A percentile compares a stretch with the other conserved stretches of the same genome.
phyloP scores from a whole-genome alignment of 64 coral and sea anemone genomes.

The Cladopsammia gracilis region DNA sequence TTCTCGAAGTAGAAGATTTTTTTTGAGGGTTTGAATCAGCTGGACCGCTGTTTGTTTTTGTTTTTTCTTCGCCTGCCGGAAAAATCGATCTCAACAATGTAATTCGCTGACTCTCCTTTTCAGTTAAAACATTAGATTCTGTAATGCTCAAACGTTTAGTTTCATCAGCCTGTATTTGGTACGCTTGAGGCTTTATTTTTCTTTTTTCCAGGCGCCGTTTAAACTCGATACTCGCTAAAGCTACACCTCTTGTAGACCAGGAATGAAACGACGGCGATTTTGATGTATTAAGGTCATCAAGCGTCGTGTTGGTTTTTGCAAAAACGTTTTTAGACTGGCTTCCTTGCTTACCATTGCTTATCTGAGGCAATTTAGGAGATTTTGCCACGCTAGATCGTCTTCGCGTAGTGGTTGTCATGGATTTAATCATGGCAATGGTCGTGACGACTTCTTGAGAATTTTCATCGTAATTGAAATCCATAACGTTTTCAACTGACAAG shows the following conservation, averaged over 20 bases:
- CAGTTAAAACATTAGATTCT: neutral
- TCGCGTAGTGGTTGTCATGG: slow-evolving; percentile 21
- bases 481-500: neutral
- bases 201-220: slow-evolving; percentile 21
- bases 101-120: neutral
- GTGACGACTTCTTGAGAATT: slow-evolving; percentile 14
- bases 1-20: neutral
- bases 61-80: neutral
- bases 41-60: neutral
- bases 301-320: neutral
- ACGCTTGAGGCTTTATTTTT: neutral
- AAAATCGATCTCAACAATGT: slow-evolving; percentile 13
- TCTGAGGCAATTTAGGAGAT: neutral
- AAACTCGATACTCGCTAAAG: slow-evolving; percentile 50
- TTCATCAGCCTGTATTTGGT: neutral
- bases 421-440: slow-evolving; percentile 45
- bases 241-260: neutral
- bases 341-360: neutral
- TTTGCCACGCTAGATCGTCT: neutral
- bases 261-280: neutral
- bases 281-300: neutral
- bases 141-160: neutral
- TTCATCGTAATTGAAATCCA: slow-evolving; percentile 28
- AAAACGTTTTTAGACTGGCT: neutral
- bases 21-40: neutral